Base-by-base conservation (phyloP, 2,113 vertebrate species). In the Melanostigma gelatinosum region DNA sequence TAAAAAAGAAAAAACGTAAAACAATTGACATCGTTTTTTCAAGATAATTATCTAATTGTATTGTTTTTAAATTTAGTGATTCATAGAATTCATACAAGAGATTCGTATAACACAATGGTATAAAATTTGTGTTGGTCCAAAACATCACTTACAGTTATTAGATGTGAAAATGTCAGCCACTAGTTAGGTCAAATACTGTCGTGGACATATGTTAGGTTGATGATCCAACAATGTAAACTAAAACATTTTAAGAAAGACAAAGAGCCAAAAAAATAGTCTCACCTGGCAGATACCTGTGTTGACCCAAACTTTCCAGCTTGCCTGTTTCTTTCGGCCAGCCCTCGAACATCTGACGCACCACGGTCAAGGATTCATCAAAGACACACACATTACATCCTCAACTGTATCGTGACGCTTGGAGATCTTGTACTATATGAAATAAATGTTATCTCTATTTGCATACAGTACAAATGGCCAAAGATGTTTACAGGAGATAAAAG, bases 261-360 rank as follows among this genome's bases (percentile, higher is more conserved):
- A 50, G 7, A 72, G 16, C 34, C 4, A 20, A 77, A 34, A 29
- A 57, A 27, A 34, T 0, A 1, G 6, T 85, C 96, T 97, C 95
- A 99, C 98, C 97, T 77, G 93, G 96, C 95, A 71, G 96, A 97
- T 24, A 99, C 91, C 18, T 85, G 91, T n/a, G 88, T 94, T 48
- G 96, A 91, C 57, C 95, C 96, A 88, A 99, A 97, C 52, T 92
- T 77, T 40, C 96, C 95, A 0, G 93, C 85, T 63, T 89, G 91
- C 85, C 94, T 88, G 89, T 97, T 98, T 84, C 88, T 96, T 85
- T 93, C 54, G 22, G 97, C 92, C 72, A 99, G 95, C 38, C 93
- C 88, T 60, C 83, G 92, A 27, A 99, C 98, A 91, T 99, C 98
- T 99, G 91, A 20, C 4, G 40, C 11, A 46, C n/a, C 67, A 16